Evolutionary conservation across 2,888 invertebrate genomes (phyloP).

Genomic region (Ctenicera cuprea): DNA sequence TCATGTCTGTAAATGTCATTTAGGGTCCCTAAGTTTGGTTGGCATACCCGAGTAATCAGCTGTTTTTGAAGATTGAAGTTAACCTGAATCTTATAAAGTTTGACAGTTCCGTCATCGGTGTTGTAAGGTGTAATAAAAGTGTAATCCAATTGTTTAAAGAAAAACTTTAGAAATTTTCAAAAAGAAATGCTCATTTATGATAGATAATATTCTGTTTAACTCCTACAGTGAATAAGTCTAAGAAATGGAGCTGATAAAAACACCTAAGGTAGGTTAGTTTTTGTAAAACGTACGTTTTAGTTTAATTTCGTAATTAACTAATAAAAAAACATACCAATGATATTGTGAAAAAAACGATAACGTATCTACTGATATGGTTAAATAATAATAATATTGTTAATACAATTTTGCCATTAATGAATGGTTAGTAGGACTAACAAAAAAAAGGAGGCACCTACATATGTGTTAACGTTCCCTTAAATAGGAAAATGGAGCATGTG

Average conservation of each 20-base stretch:
- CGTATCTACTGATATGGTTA: not conserved
- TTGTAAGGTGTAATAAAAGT: not conserved
- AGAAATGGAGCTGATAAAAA: constrained; percentile 68
- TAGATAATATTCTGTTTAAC: constrained; percentile 34
- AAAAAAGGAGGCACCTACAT: no score
- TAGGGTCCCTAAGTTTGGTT: no score
- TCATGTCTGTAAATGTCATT: no score
- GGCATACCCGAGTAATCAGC: not conserved
- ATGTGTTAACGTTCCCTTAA: no score
- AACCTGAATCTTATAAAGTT: not conserved
- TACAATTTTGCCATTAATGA: no score
- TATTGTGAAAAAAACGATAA: not conserved
- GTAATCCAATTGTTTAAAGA: not conserved
- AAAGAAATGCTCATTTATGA: constrained; percentile 23
- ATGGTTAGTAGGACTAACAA: no score
- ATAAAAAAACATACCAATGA: not conserved
- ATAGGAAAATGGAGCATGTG: no score
- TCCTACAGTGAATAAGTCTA: not conserved
- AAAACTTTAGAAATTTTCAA: constrained; percentile 3
- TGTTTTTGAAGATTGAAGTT: constrained; percentile 1
- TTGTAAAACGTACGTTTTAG: not conserved
- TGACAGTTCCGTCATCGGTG: not conserved
- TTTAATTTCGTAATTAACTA: not conserved
- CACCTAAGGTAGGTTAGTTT: constrained; percentile 65
- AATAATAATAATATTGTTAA: not conserved